Conservation (phyloP, 2,888 invertebrate genomes). For the Meloe dianella region DNA sequence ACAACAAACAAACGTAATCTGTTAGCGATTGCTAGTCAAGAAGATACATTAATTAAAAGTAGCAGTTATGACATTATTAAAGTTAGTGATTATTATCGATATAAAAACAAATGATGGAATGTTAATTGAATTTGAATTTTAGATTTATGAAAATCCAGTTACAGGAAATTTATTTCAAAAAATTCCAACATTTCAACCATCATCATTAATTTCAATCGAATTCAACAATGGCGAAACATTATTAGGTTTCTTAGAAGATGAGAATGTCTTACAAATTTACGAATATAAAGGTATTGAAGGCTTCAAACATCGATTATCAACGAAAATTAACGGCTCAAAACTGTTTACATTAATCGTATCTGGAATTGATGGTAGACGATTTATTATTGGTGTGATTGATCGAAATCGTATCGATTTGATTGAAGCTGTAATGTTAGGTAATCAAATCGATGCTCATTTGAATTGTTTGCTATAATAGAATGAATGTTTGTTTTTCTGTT, state of each 20-base stretch:
- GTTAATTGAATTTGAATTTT: slow-evolving; percentile 31
- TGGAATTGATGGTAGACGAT: slow-evolving; percentile 39
- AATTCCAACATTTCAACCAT: slow-evolving; percentile 60
- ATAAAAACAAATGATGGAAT: too few species aligned
- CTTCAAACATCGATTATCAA: slow-evolving; percentile 55
- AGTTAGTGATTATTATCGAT: slow-evolving; percentile 39
- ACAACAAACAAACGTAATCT: slow-evolving; percentile 47
- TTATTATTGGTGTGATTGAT: slow-evolving; percentile 54
- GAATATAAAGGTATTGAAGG: slow-evolving; percentile 62
- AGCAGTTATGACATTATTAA: slow-evolving; percentile 55
- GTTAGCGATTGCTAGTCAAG: slow-evolving; percentile 55
- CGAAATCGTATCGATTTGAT: slow-evolving; percentile 55
- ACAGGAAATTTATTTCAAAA: slow-evolving; percentile 62
- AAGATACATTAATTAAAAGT: slow-evolving; percentile 50
- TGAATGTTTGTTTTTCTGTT: too few species aligned
- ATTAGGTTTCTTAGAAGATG: slow-evolving; percentile 61
- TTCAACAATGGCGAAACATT: slow-evolving; percentile 61
- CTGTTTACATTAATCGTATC: slow-evolving; percentile 54
- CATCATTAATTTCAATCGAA: slow-evolving; percentile 58
- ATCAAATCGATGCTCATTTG: slow-evolving; percentile 50
- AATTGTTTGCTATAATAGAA: slow-evolving; percentile 41
- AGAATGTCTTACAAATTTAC: slow-evolving; percentile 55
- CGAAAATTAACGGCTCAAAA: slow-evolving; percentile 52
- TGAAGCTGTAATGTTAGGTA: slow-evolving; percentile 60
- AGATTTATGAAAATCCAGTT: slow-evolving; percentile 60